These are phyloP conservation scores for Sarcophaga carnaria DNA, from an alignment of 2,888 invertebrate species.

Conservation along the genomic window DNA sequence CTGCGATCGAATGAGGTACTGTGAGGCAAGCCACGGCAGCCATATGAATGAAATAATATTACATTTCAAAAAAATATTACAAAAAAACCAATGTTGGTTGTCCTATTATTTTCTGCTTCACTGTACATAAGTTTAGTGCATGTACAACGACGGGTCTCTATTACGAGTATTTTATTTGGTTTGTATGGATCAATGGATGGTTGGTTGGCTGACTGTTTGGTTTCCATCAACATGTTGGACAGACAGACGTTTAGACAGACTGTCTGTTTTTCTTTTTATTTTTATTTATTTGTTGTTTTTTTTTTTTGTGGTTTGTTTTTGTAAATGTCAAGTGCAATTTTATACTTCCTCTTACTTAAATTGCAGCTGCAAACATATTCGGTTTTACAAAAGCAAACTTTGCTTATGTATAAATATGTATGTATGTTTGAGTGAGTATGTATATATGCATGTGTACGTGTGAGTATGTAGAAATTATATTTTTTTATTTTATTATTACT, in stretches of 20 bases:
- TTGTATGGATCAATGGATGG: neutral
- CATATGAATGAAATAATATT: no score
- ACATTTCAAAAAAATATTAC: no score
- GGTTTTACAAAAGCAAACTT: neutral
- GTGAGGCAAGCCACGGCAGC: no score
- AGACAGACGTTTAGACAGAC: constrained; percentile 3
- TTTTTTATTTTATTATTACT: no score
- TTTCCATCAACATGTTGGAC: constrained; percentile 17
- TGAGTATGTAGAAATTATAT: neutral
- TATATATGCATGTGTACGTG: neutral
- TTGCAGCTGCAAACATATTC: neutral
- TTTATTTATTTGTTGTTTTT: neutral
- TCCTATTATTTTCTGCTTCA: no score
- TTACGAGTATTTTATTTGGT: neutral
- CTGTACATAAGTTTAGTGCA: no score
- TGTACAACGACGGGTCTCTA: neutral
- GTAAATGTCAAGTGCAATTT: constrained; percentile 64
- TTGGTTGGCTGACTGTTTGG: constrained; percentile 10
- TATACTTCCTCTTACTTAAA: constrained; percentile 62
- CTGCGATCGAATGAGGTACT: no score
- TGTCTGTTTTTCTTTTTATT: neutral
- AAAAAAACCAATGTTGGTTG: no score
- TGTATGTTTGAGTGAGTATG: neutral
- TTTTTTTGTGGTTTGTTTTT: constrained; percentile 54
- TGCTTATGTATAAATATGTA: neutral